Evolutionary conservation across 35 echinoderm and acorn worm genomes (phyloP).

Genomic region (Chiridota heheva): DNA sequence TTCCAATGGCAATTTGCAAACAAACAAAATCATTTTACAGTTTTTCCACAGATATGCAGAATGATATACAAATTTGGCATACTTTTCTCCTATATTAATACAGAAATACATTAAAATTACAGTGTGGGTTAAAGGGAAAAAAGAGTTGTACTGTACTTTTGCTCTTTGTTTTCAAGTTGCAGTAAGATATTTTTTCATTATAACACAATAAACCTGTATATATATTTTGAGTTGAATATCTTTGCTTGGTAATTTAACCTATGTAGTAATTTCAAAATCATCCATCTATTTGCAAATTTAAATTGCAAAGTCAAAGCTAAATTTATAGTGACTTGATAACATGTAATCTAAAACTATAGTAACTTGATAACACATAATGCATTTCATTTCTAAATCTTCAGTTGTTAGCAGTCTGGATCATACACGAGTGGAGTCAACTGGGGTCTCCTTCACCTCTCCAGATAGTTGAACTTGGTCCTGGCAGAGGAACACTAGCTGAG

Average conservation of each 20-base stretch:
- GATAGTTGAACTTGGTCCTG: slow-evolving; percentile 92
- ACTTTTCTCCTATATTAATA: not conserved
- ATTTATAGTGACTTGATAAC: too few relatives aligned
- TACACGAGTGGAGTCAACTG: slow-evolving; percentile 84
- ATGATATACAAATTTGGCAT: not conserved
- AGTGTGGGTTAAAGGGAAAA: not conserved
- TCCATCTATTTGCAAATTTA: too few relatives aligned
- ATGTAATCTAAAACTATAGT: too few relatives aligned
- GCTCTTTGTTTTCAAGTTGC: not conserved
- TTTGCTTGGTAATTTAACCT: too few relatives aligned
- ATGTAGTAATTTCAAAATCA: too few relatives aligned
- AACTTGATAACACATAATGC: too few relatives aligned
- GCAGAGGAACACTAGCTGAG: slow-evolving; percentile 89
- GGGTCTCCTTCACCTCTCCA: slow-evolving; percentile 66
- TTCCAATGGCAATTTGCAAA: not conserved
- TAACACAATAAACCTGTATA: not conserved
- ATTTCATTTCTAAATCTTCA: too few relatives aligned
- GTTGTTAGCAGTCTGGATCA: slow-evolving; percentile 90
- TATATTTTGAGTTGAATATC: too few relatives aligned
- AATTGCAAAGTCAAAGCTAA: too few relatives aligned
- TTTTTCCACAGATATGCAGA: too few relatives aligned
- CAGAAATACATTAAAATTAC: not conserved
- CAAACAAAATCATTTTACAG: not conserved
- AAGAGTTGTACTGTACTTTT: not conserved
- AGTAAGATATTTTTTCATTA: not conserved